Base-by-base conservation (phyloP, 2,113 vertebrate genomes). In the Ursus arctos region DNA sequence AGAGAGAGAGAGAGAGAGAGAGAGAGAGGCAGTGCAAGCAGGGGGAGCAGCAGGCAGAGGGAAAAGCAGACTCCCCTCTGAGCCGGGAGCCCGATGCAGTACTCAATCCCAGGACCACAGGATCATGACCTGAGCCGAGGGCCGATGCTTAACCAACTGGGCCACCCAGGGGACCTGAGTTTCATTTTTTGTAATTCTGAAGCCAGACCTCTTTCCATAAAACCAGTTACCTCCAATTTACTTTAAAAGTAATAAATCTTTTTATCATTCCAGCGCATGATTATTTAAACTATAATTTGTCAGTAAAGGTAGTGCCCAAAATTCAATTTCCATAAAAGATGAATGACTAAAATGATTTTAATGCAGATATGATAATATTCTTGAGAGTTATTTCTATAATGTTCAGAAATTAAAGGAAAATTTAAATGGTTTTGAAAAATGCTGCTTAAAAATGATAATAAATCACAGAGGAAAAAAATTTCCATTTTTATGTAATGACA, bases 361-460 rank as follows among this genome's bases (percentile, higher is more conserved):
- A 65, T 88, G 51, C 15, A 81, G 10, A 76, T 84, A 65, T 53
- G 9, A 55, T 1, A 65, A 57, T 86, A 43, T n/a, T 90, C 47
- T 96, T 92, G 22, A 95, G 67, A 85, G 43, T n/a, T 81, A 91
- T 84, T 95, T 74, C 26, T 88, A 40, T 51, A 88, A 77, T 74
- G 26, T 88, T 65, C 0, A 91, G 40, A 96, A 90, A 86, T 59
- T 77, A 91, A 86, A 69, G 26, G 4, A 61, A 76, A 55, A 36
- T 85, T 81, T 91, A 57, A 65, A 80, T 87, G 24, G 10, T 40
- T 51, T 72, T 69, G 18, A 67, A 63, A 61, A 91, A 82, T 79
- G 0, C 18, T 94, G 4, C 24, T 0, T 40, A 71, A 89, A 95
- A 91, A 53, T 95, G 16, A 72, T 67, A 53, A 28, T 76, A 93